phyloP scores from a whole-genome alignment of 2,113 vertebrate genomes.

The Pelecanus crispus region DNA sequence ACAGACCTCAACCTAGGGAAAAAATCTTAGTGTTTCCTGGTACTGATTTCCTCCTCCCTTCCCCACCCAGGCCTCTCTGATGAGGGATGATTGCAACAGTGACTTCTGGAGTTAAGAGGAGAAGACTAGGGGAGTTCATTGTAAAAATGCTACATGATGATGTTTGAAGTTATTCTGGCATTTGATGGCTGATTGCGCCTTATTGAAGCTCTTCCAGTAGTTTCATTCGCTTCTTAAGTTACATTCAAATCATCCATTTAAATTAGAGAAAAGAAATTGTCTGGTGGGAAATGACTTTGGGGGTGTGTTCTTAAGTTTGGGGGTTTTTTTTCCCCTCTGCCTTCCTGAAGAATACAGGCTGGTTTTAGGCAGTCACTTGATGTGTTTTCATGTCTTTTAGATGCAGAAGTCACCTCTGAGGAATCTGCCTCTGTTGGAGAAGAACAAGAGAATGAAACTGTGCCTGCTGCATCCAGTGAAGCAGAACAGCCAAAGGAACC shows the following conservation, averaged over 20 bases:
- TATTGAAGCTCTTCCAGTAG: neutral
- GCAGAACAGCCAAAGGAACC: constrained; percentile 70
- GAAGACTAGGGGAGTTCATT: neutral
- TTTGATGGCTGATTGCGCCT: neutral
- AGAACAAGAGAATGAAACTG: constrained; percentile 76
- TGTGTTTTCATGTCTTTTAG: constrained; percentile 38
- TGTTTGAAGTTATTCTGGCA: neutral
- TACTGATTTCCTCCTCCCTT: neutral
- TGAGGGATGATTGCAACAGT: neutral
- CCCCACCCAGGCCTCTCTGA: neutral
- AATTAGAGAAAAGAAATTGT: neutral
- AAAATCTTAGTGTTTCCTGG: neutral
- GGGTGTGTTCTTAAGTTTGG: neutral
- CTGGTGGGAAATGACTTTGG: neutral
- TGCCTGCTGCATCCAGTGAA: constrained; percentile 73
- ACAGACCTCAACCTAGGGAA: neutral
- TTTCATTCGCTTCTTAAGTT: neutral
- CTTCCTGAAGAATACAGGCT: neutral
- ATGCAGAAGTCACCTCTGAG: constrained; percentile 83
- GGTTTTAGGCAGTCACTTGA: neutral
- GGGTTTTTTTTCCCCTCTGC: accelerated
- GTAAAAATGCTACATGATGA: neutral
- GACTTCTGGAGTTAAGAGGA: neutral
- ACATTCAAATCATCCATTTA: neutral
- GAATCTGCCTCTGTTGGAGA: constrained; percentile 85